Evolutionary conservation across 2,888 invertebrate species (phyloP).

Genomic region (Polymixis flavicincta): DNA sequence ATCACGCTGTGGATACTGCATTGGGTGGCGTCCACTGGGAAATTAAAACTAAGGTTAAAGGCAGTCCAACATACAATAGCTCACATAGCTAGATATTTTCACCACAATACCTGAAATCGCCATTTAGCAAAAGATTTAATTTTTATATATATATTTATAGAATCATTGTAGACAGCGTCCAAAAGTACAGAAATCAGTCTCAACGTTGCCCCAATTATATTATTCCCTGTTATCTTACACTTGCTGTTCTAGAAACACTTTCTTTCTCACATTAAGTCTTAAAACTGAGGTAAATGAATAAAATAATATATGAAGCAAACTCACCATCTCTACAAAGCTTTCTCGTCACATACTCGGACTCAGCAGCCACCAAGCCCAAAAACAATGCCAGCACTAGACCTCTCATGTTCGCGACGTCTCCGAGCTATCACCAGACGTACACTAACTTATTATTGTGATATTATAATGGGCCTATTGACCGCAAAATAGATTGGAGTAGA

Average conservation of each 20-base stretch:
- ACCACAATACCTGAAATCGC: background rate
- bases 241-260: background rate
- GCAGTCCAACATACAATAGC: background rate
- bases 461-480: slow-evolving; percentile 59
- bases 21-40: slow-evolving; percentile 73
- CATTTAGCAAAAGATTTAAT: background rate
- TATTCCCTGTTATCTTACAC: background rate
- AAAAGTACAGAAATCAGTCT: background rate
- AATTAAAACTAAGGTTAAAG: background rate
- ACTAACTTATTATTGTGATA: slow-evolving; percentile 59
- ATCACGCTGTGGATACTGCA: slow-evolving; percentile 77
- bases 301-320: slow-evolving; percentile 51
- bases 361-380: slow-evolving; percentile 53
- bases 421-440: slow-evolving; percentile 39
- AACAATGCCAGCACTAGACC: slow-evolving; percentile 54
- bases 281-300: background rate
- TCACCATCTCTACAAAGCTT: slow-evolving; percentile 80
- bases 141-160: too few species aligned
- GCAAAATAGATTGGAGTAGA: slow-evolving; percentile 56
- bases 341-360: slow-evolving; percentile 74
- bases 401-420: slow-evolving; percentile 53
- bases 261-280: background rate
- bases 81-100: background rate
- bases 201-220: background rate
- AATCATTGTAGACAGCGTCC: too few species aligned